phyloP scores from a whole-genome alignment of 2,888 invertebrate species.

The Pristionchus arcanus region DNA sequence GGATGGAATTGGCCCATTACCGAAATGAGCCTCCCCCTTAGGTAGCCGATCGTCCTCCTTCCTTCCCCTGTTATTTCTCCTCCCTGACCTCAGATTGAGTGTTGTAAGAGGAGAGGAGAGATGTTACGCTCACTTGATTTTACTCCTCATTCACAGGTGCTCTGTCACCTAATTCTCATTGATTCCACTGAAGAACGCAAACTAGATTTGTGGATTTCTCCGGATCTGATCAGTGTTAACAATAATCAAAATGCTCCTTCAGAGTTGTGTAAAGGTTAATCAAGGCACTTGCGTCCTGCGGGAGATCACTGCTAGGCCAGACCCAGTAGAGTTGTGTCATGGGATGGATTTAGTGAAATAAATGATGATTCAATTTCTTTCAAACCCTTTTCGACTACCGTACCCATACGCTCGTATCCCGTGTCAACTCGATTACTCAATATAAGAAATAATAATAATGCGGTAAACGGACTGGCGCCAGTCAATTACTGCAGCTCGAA shows the following conservation, averaged over 20 bases:
- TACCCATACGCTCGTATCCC: not conserved
- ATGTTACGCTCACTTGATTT: slow-evolving; percentile 49
- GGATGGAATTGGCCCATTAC: slow-evolving; percentile 17
- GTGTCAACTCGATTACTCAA: slow-evolving; percentile 44
- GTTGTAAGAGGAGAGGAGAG: not conserved
- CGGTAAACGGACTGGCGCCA: slow-evolving; percentile 20
- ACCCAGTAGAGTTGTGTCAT: too few species aligned
- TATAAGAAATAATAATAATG: not conserved
- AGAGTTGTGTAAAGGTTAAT: too few species aligned
- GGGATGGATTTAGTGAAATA: too few species aligned
- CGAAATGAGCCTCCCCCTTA: not conserved
- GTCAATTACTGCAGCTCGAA: too few species aligned
- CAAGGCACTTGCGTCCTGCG: too few species aligned
- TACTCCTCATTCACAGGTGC: slow-evolving; percentile 16
- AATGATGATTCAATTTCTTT: too few species aligned
- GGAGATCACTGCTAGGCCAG: too few species aligned
- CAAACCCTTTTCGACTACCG: not conserved
- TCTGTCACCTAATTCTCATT: slow-evolving; percentile 24
- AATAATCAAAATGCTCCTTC: too few species aligned
- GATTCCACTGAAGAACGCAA: not conserved
- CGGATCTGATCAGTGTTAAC: not conserved
- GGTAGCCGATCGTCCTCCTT: not conserved
- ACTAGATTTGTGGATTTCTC: not conserved
- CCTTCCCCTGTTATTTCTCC: not conserved
- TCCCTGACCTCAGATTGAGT: not conserved